Percentiles rank a stretch among this genome's conserved stretches.
These are phyloP conservation scores for Thunnus thynnus DNA, from an alignment of 2,113 vertebrate genomes.

Conservation along the genomic window DNA sequence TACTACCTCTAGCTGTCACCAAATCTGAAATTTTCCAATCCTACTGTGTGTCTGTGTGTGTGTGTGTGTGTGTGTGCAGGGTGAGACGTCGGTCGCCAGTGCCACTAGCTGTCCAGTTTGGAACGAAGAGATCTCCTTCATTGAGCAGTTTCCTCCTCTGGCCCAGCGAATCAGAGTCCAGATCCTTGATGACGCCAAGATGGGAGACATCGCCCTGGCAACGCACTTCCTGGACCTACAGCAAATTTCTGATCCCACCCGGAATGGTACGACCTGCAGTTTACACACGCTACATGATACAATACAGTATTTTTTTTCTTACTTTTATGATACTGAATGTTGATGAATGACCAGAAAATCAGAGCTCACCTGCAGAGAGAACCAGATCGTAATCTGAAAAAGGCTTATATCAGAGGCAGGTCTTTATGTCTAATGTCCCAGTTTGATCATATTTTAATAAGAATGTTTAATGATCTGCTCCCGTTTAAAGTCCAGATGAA, in stretches of 20 bases:
- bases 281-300: background rate
- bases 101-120: slow-evolving; percentile 87
- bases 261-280: slow-evolving; percentile 83
- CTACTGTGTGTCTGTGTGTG: slow-evolving; percentile 1
- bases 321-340: background rate
- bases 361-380: background rate
- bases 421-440: no score
- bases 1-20: no score
- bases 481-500: background rate
- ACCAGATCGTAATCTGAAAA: no score
- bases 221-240: slow-evolving; percentile 93
- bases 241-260: slow-evolving; percentile 91
- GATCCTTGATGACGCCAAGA: slow-evolving; percentile 90
- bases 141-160: slow-evolving; percentile 95
- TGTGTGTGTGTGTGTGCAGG: slow-evolving; percentile 79
- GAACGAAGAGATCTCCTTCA: slow-evolving; percentile 95
- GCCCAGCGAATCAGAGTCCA: slow-evolving; percentile 91
- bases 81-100: slow-evolving; percentile 89
- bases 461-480: no score
- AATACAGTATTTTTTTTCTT: background rate
- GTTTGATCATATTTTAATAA: no score
- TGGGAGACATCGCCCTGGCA: slow-evolving; percentile 88
- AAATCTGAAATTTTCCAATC: background rate
- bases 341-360: no score
- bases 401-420: no score